Evolutionary conservation across 2,888 invertebrate species (phyloP), one percentile per base, ranked within the genome.

Genomic region (Abrostola triplasia): DNA sequence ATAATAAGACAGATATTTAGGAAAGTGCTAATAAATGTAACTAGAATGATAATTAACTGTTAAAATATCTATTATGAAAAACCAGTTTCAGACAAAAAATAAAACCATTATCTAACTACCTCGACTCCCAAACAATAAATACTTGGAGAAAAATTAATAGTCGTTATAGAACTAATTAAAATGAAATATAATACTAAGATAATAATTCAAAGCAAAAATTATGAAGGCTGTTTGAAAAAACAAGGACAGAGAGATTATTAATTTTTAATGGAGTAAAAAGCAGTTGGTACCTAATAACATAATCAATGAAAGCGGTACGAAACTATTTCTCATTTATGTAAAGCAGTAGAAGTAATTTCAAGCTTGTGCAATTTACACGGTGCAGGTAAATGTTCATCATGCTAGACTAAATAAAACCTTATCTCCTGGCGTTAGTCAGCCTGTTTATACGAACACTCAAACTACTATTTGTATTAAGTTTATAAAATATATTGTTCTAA

Each of bases 261-360:
- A 60, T 73, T 67, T 67, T 59, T 52, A 64, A 73, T 70, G 59
- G 48, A 58, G 71, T 80, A 84, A 82, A 77, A 66, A 69, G 61
- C 77, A 80, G 76, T 74, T 69, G 58, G 66, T 67, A 84, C 73
- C 77, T 24, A 24, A 24, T 24, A 24, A 24, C 24, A 24, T 80
- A 74, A 76, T 79, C 79, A 84, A 85, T 84, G 83, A 79, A 77
- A 82, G 77, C 80, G 82, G 78, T 64, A 83, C 78, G 83, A 79
- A 84, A 86, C 83, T 88, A 88, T 89, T 87, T 85, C 86, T 84
- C 85, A 82, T 84, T 88, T 85, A 84, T 88, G 84, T 88, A 88
- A 90, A 90, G 90, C 83, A 84, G 87, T 86, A 85, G 85, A 87
- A 87, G 87, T 90, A 90, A 91, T 91, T 91, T 88, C 82, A 86